Evolutionary conservation across 2,888 invertebrate species (phyloP).

Genomic region (Polyommatus iphigenia): DNA sequence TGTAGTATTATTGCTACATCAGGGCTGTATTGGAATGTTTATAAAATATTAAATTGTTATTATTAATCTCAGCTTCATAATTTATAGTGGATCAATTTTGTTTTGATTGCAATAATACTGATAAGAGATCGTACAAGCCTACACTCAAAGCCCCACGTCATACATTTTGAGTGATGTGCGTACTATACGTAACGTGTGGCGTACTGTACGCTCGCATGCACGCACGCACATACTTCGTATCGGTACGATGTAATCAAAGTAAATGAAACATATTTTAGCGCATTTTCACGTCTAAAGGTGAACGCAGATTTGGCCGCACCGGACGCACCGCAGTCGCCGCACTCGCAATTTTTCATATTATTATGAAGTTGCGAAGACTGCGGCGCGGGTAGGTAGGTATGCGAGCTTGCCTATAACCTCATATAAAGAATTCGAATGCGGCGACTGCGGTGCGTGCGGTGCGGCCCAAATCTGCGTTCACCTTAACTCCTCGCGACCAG

Average conservation of each 20-base stretch:
- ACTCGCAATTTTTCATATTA: too few relatives aligned
- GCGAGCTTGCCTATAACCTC: too few relatives aligned
- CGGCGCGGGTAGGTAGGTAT: too few relatives aligned
- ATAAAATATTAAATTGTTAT: neutral
- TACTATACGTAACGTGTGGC: neutral
- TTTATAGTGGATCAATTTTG: neutral
- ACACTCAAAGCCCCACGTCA: constrained; percentile 8
- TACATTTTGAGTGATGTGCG: neutral
- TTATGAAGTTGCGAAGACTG: too few relatives aligned
- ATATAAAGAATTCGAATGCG: too few relatives aligned
- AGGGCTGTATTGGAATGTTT: constrained; percentile 9
- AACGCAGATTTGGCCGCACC: too few relatives aligned
- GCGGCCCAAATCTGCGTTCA: too few relatives aligned
- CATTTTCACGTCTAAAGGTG: constrained; percentile 7
- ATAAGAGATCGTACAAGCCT: neutral
- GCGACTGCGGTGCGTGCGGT: too few relatives aligned
- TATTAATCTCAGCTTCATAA: neutral
- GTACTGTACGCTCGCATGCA: neutral
- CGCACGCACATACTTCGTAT: neutral
- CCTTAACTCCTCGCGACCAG: constrained; percentile 13
- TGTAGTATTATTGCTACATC: constrained; percentile 5
- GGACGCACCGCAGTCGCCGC: too few relatives aligned
- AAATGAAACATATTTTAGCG: neutral
- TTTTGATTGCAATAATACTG: neutral
- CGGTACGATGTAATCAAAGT: neutral